phyloP scores from a whole-genome alignment of 2,113 vertebrate species.

The Neotragus pygmaeus region DNA sequence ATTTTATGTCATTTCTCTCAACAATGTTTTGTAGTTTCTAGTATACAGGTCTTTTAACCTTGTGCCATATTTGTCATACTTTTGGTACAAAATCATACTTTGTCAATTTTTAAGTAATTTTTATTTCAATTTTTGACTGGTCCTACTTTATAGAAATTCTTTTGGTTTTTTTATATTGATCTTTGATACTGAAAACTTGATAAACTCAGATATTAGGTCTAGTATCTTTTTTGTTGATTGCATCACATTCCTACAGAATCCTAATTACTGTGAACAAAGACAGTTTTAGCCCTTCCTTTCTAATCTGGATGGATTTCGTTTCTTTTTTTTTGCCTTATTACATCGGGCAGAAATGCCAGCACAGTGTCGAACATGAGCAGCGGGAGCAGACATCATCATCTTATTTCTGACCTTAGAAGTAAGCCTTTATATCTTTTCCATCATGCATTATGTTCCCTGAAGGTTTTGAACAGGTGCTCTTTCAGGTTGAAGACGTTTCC shows the following conservation, averaged over 20 bases:
- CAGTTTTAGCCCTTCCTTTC: background rate
- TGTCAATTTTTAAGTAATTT: background rate
- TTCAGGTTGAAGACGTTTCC: background rate
- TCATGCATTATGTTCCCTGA: fast-evolving
- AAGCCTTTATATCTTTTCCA: fast-evolving
- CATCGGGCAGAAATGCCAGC: background rate
- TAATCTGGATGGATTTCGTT: background rate
- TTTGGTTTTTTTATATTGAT: background rate
- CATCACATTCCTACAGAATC: fast-evolving
- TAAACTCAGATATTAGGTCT: background rate
- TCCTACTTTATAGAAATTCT: background rate
- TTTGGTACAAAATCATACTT: background rate
- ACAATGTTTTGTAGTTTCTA: background rate
- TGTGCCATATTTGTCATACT: background rate
- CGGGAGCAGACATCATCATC: fast-evolving
- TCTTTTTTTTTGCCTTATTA: background rate
- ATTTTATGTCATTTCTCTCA: background rate
- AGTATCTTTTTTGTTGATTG: background rate
- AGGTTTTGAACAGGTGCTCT: background rate
- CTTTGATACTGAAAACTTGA: too few relatives aligned
- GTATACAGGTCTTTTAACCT: background rate
- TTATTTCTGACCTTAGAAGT: background rate
- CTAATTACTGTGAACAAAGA: background rate
- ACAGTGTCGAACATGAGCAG: fast-evolving
- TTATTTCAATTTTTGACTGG: background rate